These are phyloP conservation scores for Seira ritae DNA, from an alignment of 2,888 invertebrate species.

Conservation along the genomic window DNA sequence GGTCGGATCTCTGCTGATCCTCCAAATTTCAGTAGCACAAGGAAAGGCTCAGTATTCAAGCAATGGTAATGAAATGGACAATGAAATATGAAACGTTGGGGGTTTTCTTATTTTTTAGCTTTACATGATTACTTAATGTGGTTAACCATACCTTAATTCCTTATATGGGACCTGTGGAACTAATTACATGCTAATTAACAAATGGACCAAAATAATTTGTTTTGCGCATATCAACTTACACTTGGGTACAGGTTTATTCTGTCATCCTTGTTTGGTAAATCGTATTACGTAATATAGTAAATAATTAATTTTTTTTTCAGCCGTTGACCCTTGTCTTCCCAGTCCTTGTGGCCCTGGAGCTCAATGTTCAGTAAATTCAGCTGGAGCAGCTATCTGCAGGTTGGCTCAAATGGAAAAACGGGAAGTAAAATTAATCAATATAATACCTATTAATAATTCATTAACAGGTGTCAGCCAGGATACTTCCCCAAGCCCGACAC, in stretches of 20 bases:
- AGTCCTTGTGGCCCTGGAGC: conserved; percentile 74
- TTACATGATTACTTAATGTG: neutral
- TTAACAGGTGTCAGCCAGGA: conserved; percentile 74
- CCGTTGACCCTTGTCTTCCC: conserved; percentile 73
- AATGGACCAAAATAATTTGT: neutral
- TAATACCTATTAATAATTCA: too few relatives aligned
- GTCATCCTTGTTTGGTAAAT: neutral
- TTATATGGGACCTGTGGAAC: conserved; percentile 1
- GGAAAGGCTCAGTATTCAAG: conserved; percentile 48
- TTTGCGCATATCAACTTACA: neutral
- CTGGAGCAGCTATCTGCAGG: conserved; percentile 67
- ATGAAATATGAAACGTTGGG: too few relatives aligned
- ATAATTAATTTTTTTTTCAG: neutral
- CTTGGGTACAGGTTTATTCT: too few relatives aligned
- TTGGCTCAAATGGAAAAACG: conserved; percentile 5
- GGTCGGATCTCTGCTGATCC: conserved; percentile 57
- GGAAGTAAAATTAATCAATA: too few relatives aligned
- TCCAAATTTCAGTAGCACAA: conserved; percentile 52
- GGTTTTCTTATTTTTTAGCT: neutral
- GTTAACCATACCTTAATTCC: neutral
- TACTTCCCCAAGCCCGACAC: conserved; percentile 74
- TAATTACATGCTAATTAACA: conserved; percentile 22
- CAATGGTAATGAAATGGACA: too few relatives aligned
- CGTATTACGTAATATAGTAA: too few relatives aligned
- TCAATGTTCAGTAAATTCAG: conserved; percentile 73